Percentiles rank a stretch among this genome's conserved stretches.
phyloP scores from a whole-genome alignment of 2,797 vertebrate species.

The Poeciliopsis presidionis region DNA sequence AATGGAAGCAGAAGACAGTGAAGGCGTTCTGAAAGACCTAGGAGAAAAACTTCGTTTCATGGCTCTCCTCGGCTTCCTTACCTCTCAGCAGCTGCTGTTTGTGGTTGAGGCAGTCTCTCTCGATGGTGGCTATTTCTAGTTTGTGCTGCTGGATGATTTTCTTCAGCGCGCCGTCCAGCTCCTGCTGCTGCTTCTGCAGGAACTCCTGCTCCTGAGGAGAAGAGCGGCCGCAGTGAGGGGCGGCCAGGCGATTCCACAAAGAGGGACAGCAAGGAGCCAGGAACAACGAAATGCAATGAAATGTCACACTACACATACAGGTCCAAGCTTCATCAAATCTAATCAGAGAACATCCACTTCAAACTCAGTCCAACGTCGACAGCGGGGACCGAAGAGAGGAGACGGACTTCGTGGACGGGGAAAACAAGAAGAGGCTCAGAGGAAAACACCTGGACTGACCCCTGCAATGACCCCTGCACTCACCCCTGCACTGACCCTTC shows the following conservation, averaged over 20 bases:
- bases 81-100: constrained; percentile 99
- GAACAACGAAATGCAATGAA: not conserved
- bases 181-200: constrained; percentile 97
- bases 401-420: constrained; percentile 68
- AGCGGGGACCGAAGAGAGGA: constrained; percentile 49
- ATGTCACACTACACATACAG: constrained; percentile 16
- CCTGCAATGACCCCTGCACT: constrained; percentile 6
- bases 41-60: not conserved
- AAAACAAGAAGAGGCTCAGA: constrained; percentile 34
- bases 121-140: constrained; percentile 94
- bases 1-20: not conserved
- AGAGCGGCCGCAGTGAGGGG: constrained; percentile 24
- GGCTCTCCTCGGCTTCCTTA: constrained; percentile 52
- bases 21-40: not conserved
- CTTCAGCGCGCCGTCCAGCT: constrained; percentile 94
- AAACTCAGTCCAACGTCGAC: constrained; percentile 56
- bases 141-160: constrained; percentile 99
- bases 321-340: constrained; percentile 27
- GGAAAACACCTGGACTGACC: constrained; percentile 50
- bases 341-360: constrained; percentile 39
- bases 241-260: constrained; percentile 17
- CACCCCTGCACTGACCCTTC: constrained; percentile 1
- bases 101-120: constrained; percentile 95
- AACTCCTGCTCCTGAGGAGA: constrained; percentile 94
- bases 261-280: constrained; percentile 7